Conservation (phyloP, 2,113 vertebrate species). For the Alectura lathami region DNA sequence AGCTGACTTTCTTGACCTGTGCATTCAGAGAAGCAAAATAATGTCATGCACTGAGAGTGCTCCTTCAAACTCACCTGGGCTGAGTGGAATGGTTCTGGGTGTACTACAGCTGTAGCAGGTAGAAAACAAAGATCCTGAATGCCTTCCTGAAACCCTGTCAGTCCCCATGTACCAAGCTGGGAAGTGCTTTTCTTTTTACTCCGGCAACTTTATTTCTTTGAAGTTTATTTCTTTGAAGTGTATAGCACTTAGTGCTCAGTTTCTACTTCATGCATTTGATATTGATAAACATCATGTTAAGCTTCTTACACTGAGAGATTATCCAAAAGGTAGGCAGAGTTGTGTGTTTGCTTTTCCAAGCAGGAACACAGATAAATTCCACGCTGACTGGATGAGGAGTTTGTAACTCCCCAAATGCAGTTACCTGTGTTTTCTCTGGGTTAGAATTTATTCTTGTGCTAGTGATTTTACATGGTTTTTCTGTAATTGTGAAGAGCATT, state of each 20-base stretch:
- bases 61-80: neutral
- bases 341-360: neutral
- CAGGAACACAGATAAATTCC: neutral
- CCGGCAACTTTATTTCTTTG: neutral
- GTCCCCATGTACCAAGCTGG: neutral
- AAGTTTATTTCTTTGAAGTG: neutral
- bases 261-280: neutral
- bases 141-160: neutral
- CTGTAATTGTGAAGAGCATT: neutral
- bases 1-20: neutral
- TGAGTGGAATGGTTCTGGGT: fast-evolving
- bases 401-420: neutral
- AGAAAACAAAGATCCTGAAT: neutral
- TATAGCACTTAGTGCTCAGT: neutral
- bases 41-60: neutral
- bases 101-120: neutral
- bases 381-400: fast-evolving
- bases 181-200: neutral
- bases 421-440: neutral
- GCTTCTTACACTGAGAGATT: neutral
- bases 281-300: neutral
- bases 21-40: neutral
- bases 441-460: neutral
- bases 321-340: neutral
- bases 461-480: neutral